A percentile compares a stretch with the other conserved stretches of the same genome.
These are phyloP conservation scores for Microtus oregoni DNA, from an alignment of 2,113 vertebrate genomes.

Conservation along the genomic window DNA sequence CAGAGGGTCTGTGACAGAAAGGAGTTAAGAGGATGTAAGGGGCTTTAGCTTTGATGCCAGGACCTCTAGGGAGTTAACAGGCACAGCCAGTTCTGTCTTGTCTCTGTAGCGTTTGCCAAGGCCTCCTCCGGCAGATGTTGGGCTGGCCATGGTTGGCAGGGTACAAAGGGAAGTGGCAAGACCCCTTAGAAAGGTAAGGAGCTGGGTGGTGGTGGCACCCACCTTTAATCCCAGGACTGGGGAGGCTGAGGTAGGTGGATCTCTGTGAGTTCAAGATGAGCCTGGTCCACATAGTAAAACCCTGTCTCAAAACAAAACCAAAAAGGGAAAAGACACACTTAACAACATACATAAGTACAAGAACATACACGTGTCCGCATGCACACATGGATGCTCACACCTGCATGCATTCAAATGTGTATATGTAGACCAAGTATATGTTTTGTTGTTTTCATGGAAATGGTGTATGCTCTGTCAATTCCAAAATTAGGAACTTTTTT, in stretches of 20 bases:
- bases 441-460: not conserved
- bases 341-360: not conserved
- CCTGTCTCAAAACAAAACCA: not conserved
- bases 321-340: not conserved
- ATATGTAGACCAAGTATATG: not conserved
- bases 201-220: not conserved
- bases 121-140: not conserved
- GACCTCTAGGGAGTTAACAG: accelerated
- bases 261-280: not conserved
- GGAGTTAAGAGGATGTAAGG: too few relatives aligned
- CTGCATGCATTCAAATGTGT: not conserved
- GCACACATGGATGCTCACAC: too few relatives aligned
- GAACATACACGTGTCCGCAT: not conserved
- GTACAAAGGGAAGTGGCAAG: not conserved
- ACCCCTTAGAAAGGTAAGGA: not conserved
- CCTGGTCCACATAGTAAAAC: not conserved
- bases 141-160: not conserved
- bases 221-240: too few relatives aligned
- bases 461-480: not conserved
- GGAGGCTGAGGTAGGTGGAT: not conserved
- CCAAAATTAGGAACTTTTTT: not conserved
- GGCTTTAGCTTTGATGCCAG: not conserved
- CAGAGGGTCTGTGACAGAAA: not conserved
- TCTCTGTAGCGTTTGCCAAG: not conserved
- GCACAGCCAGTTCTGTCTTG: too few relatives aligned